phyloP scores from a whole-genome alignment of 2,113 vertebrate genomes.

The Amazona guildingii region DNA sequence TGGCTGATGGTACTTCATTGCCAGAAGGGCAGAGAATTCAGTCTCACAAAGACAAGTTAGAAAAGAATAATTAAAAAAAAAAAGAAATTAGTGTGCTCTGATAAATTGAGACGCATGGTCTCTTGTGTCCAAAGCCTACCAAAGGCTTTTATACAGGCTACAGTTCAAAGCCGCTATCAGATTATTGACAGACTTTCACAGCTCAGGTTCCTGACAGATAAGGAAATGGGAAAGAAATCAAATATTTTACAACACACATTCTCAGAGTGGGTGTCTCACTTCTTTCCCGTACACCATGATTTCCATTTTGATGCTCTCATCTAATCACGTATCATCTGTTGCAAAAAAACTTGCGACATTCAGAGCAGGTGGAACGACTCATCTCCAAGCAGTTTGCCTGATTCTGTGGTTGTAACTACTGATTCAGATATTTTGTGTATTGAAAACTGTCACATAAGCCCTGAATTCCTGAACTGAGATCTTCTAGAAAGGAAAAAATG shows the following conservation, averaged over 20 bases:
- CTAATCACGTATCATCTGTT: neutral
- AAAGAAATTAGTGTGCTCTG: neutral
- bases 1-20: neutral
- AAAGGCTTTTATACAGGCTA: neutral
- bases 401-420: neutral
- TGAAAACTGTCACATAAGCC: neutral
- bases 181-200: neutral
- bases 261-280: neutral
- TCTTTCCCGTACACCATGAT: neutral
- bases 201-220: neutral
- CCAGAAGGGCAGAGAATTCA: neutral
- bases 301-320: neutral
- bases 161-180: neutral
- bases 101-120: neutral
- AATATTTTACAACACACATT: neutral
- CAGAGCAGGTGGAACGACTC: neutral
- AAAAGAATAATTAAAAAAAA: neutral
- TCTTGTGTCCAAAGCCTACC: neutral
- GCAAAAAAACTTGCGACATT: neutral
- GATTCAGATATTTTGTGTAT: neutral
- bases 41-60: neutral
- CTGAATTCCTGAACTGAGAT: neutral
- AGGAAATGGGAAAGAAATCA: neutral
- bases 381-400: neutral
- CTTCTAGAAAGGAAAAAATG: neutral